Conservation (phyloP, 2,888 invertebrate genomes). For the Mactromeris polynyma region DNA sequence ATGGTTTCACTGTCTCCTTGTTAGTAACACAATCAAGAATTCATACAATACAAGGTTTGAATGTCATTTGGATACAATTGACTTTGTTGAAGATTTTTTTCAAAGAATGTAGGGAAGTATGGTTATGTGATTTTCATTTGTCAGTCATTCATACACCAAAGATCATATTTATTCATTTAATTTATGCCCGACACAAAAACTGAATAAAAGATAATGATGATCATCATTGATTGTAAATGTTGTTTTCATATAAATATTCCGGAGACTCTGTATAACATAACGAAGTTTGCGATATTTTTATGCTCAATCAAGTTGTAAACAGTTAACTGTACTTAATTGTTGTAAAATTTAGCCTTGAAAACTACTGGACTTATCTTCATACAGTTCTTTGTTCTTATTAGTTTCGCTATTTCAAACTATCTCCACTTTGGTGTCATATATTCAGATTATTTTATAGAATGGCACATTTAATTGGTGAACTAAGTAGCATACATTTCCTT, state of each 20-base stretch:
- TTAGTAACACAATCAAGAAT: background rate
- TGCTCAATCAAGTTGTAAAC: background rate
- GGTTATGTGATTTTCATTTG: background rate
- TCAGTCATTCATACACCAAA: background rate
- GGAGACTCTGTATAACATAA: background rate
- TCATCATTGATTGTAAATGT: background rate
- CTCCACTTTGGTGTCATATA: too few species aligned
- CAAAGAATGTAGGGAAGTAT: background rate
- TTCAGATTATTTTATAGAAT: too few species aligned
- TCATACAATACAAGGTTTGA: background rate
- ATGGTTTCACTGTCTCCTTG: background rate
- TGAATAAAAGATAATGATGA: background rate
- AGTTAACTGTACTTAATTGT: background rate
- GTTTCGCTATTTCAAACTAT: too few species aligned
- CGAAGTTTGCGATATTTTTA: background rate
- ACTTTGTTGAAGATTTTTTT: background rate
- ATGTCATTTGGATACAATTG: background rate
- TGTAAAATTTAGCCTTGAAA: background rate
- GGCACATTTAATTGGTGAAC: too few species aligned
- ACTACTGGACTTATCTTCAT: too few species aligned
- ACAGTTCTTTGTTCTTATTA: too few species aligned
- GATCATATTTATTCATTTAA: conserved; percentile 9
- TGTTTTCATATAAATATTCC: background rate
- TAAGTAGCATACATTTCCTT: too few species aligned
- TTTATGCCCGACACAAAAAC: background rate